Percentiles rank a stretch among this genome's conserved stretches.
phyloP scores from a whole-genome alignment of 2,888 invertebrate species.

The Asteroscopus sphinx region DNA sequence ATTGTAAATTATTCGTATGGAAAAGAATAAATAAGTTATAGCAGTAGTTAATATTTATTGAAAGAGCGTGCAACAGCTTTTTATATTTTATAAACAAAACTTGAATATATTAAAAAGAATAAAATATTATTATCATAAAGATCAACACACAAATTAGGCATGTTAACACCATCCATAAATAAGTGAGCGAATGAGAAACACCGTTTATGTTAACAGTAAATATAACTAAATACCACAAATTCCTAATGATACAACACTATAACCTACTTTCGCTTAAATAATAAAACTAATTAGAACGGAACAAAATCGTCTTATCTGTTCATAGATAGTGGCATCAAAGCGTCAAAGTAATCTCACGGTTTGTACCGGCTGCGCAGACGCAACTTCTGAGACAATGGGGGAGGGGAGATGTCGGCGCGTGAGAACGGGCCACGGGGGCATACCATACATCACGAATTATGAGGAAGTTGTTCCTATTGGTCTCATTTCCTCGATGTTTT shows the following conservation, averaged over 20 bases:
- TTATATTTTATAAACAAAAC: conserved; percentile 2
- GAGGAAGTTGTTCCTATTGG: conserved; percentile 59
- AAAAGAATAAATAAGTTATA: conserved; percentile 26
- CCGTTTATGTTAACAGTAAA: conserved; percentile 42
- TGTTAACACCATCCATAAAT: conserved; percentile 16
- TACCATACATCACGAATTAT: conserved; percentile 60
- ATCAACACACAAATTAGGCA: conserved; percentile 7
- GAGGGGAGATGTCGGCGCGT: conserved; percentile 54
- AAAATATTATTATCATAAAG: conserved; percentile 6
- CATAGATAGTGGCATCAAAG: conserved; percentile 54
- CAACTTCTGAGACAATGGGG: conserved; percentile 61
- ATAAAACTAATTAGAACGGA: conserved; percentile 63
- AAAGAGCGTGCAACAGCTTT: conserved; percentile 6
- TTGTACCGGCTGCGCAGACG: conserved; percentile 50
- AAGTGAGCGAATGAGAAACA: conserved; percentile 15
- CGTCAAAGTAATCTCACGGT: conserved; percentile 62
- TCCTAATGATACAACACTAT: conserved; percentile 49
- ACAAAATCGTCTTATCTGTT: conserved; percentile 60
- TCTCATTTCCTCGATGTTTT: conserved; percentile 42
- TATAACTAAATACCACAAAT: conserved; percentile 14
- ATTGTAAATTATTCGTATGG: conserved; percentile 13
- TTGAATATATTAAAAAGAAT: conserved; percentile 8
- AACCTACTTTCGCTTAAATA: conserved; percentile 59
- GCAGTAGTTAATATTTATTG: conserved; percentile 35
- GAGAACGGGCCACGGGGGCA: conserved; percentile 73